phyloP scores from a whole-genome alignment of 2,888 invertebrate genomes.

The Parochlus steinenii region DNA sequence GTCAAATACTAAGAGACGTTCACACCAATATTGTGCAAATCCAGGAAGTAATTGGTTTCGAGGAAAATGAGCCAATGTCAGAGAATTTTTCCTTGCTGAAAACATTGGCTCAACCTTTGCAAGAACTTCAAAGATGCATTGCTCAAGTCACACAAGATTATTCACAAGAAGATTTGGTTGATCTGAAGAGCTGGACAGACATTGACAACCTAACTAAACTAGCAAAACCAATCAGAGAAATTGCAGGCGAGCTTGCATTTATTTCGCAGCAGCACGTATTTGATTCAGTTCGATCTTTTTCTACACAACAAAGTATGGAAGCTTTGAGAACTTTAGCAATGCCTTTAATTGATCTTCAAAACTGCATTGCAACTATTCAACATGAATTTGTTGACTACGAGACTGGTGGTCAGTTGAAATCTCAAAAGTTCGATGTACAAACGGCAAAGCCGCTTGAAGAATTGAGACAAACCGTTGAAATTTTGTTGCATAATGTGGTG shows the following conservation, averaged over 20 bases:
- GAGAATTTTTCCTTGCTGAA: slow-evolving; percentile 22
- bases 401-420: background rate
- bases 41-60: slow-evolving; percentile 20
- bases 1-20: slow-evolving; percentile 19
- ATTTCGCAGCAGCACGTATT: background rate
- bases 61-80: slow-evolving; percentile 16
- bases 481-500: slow-evolving; percentile 29
- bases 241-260: slow-evolving; percentile 17
- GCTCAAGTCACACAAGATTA: slow-evolving; percentile 33
- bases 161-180: slow-evolving; percentile 28
- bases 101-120: slow-evolving; percentile 32
- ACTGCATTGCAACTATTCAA: slow-evolving; percentile 22
- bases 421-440: slow-evolving; percentile 1
- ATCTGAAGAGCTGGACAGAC: slow-evolving; percentile 16
- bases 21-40: slow-evolving; percentile 23
- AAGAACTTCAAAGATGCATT: slow-evolving; percentile 31
- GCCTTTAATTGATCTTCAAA: slow-evolving; percentile 21
- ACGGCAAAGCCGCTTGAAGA: slow-evolving; percentile 17
- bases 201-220: slow-evolving; percentile 26
- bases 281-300: slow-evolving; percentile 1
- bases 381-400: slow-evolving; percentile 18
- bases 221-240: slow-evolving; percentile 29
- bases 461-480: slow-evolving; percentile 30
- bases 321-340: slow-evolving; percentile 16
- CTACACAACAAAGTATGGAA: slow-evolving; percentile 27